Conservation (phyloP, 2,888 invertebrate genomes). For the Auanema freiburgensis region DNA sequence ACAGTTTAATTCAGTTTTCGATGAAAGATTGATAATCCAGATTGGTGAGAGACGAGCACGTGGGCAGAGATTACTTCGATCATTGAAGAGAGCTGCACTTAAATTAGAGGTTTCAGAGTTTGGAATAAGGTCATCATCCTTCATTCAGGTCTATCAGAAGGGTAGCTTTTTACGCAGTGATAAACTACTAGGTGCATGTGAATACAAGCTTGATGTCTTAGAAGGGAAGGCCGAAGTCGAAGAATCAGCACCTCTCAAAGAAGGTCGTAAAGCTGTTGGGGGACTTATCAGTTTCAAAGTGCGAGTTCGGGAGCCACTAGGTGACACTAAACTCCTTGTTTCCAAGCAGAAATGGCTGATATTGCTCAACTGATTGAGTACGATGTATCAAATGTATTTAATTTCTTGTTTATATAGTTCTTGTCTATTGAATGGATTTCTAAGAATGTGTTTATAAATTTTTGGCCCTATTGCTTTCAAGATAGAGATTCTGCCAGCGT, state of each 20-base stretch:
- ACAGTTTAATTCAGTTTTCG: slow-evolving; percentile 42
- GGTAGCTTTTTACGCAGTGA: slow-evolving; percentile 93
- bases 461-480: no score
- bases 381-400: no score
- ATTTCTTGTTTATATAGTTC: no score
- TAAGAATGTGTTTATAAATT: no score
- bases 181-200: slow-evolving; percentile 79
- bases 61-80: slow-evolving; percentile 74
- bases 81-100: slow-evolving; percentile 84
- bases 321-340: slow-evolving; percentile 34
- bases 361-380: slow-evolving; percentile 6
- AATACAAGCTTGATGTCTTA: slow-evolving; percentile 83
- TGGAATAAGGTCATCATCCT: not conserved
- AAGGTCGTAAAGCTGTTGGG: slow-evolving; percentile 46
- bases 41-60: slow-evolving; percentile 42
- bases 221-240: slow-evolving; percentile 86
- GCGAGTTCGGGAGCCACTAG: slow-evolving; percentile 51
- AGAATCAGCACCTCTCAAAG: slow-evolving; percentile 69
- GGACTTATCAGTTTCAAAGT: slow-evolving; percentile 39
- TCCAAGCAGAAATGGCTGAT: slow-evolving; percentile 40
- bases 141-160: slow-evolving; percentile 69
- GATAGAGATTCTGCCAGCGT: no score
- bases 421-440: no score
- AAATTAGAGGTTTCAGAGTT: slow-evolving; percentile 76
- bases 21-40: slow-evolving; percentile 36